These are phyloP conservation scores for Protobothrops mucrosquamatus DNA, from an alignment of 2,113 vertebrate genomes.

Conservation along the genomic window DNA sequence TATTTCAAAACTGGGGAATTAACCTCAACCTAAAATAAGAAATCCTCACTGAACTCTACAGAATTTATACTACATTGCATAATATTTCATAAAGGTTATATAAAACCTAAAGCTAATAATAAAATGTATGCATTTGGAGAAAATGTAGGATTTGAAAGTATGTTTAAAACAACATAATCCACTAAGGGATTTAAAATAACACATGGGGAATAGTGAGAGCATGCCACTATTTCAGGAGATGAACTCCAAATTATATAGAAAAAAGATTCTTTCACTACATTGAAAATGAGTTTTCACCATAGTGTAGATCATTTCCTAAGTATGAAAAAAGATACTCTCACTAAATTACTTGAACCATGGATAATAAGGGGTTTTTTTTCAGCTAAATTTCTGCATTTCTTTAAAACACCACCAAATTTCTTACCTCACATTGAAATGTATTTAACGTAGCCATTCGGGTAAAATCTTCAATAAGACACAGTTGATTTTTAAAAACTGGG, in stretches of 20 bases:
- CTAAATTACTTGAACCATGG: neutral
- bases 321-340: neutral
- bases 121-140: neutral
- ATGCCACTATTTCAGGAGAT: neutral
- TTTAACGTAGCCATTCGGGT: neutral
- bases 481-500: neutral
- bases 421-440: neutral
- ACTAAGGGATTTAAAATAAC: neutral
- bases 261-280: neutral
- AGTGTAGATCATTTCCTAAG: neutral
- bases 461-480: neutral
- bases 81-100: neutral
- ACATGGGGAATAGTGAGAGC: neutral
- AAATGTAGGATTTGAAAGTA: neutral
- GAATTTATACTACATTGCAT: neutral
- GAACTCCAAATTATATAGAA: neutral
- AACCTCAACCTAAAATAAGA: neutral
- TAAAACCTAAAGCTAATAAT: neutral
- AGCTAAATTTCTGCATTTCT: neutral
- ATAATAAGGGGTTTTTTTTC: neutral
- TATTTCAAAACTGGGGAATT: neutral
- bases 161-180: neutral
- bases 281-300: neutral
- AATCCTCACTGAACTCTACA: neutral
- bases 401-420: neutral